Evolutionary conservation across 1,140 invertebrate genomes (phyloP), one percentile per base, ranked within the genome.

Genomic region (Paralvinella palmiformis): DNA sequence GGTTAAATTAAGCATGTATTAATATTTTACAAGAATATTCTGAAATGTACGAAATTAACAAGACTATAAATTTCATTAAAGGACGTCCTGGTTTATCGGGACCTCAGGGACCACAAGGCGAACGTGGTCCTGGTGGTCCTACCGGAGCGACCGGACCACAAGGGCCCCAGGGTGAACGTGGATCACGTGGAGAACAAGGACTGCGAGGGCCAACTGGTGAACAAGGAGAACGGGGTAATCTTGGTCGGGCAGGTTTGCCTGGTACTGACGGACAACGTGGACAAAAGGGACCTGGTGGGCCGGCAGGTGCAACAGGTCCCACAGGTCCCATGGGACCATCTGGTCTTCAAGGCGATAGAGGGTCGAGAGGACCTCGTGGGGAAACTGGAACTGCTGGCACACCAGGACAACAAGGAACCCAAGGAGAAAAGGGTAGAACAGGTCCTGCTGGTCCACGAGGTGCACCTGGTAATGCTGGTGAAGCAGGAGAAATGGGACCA

Each of bases 401-500:
- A 17, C 17, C n/a, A 22, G 62, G 62, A 20, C 10, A 15, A 27
- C 22, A 17, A 17, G 62, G 62, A 59, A 10, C 13, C 17, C 32
- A 22, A 20, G 58, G 58, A n/a, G 36, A 33, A 10, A 17, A 15
- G 44, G 37, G 59, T 48, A 20, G 13, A 13, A 22, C 15, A 24
- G 45, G 59, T 52, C 3, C 13, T 15, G 17, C 33, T 37, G 52
- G 48, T 15, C 24, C 31, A 10, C 56, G 31, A 33, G 62, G 62
- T 10, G 17, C 35, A 7, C 17, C 52, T 27, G 62, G 62, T 10
- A 37, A 36, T 6, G 55, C 32, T 35, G 62, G 62, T 36, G 41
- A 3, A 29, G 35, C 62, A 33, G 62, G 62, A 63, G 31, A 22
- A 55, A 53, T 32, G 24, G 62, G 62, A 53, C 29, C 15, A 27